Base-by-base conservation (phyloP, 2,113 vertebrate species). In the Gallinago jamesoni region DNA sequence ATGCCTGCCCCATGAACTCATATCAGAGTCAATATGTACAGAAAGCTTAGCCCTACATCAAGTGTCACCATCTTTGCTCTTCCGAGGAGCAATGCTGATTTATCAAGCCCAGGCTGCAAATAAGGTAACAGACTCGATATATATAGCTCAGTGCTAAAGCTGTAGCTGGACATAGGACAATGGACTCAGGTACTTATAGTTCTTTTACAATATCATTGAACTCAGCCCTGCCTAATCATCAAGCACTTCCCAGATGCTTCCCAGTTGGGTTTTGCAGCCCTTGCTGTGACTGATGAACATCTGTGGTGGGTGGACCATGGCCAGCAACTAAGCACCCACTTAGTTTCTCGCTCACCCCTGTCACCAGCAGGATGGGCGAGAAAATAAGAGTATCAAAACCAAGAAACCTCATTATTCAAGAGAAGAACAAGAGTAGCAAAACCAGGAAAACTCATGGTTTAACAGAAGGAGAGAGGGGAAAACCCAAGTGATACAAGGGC, bases 1-100 rank as follows among this genome's bases (percentile, higher is more conserved):
- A 18, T 31, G 7, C 8, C 25, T 31, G 23, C 6, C 50, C 12
- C 16, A 16, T 10, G 8, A 57, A 20, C 55, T 77, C 60, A 37
- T 19, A 52, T 62, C 37, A 69, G 27, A 73, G 27, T 12, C 52
- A 43, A 5, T 3, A 18, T 3, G 0, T 11, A 41, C 0, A 16
- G 3, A 57, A 21, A 88, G 4, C 6, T 82, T 50, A 62, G 15
- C 17, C 6, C 8, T 37, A 4, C 11, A 28, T 37, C 11, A 33
- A 67, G 5, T 6, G 11, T n/a, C 3, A 2, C 8, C 7, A 13
- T 5, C n/a, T 77, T 24, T 57, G 8, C 7, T 27, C 19, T 87
- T 77, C 47, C 12, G 62, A 53, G 21, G 10, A 63, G 5, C 11
- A 69, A 7, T 4, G 6, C 24, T 15, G 5, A 27, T 56, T 79